phyloP scores from a whole-genome alignment of 2,113 vertebrate genomes.

The Campylorhamphus procurvoides region DNA sequence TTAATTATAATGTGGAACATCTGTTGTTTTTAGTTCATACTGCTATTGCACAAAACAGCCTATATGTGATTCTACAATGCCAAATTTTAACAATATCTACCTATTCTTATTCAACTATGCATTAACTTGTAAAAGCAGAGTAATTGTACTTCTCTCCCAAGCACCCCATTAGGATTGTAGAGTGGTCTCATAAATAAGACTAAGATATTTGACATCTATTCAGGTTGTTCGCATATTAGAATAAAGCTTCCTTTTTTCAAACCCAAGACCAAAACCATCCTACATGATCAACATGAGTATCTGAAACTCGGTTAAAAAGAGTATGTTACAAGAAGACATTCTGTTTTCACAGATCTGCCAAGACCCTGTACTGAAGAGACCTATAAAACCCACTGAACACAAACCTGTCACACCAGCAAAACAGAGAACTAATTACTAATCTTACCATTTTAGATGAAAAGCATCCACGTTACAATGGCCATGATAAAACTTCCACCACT shows the following conservation, averaged over 20 bases:
- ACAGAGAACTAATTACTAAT: not conserved
- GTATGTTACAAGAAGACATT: not conserved
- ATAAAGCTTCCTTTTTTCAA: not conserved
- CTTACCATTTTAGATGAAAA: not conserved
- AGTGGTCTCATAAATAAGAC: not conserved
- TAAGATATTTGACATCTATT: not conserved
- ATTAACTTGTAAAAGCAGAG: not conserved
- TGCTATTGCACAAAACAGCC: not conserved
- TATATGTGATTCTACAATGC: not conserved
- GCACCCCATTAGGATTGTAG: not conserved
- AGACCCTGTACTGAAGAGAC: not conserved
- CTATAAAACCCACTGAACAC: not conserved
- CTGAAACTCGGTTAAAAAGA: not conserved
- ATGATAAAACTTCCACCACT: not conserved
- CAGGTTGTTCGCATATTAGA: not conserved
- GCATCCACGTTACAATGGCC: not conserved
- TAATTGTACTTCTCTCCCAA: not conserved
- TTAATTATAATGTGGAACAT: not conserved
- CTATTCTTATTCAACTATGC: not conserved
- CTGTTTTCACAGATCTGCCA: not conserved
- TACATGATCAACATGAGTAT: not conserved
- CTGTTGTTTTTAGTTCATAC: not conserved
- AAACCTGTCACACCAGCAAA: not conserved
- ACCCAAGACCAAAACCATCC: not conserved
- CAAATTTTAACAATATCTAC: not conserved